Evolutionary conservation across 2,888 invertebrate genomes (phyloP).

Genomic region (Acanthococcus lagerstroemiae): DNA sequence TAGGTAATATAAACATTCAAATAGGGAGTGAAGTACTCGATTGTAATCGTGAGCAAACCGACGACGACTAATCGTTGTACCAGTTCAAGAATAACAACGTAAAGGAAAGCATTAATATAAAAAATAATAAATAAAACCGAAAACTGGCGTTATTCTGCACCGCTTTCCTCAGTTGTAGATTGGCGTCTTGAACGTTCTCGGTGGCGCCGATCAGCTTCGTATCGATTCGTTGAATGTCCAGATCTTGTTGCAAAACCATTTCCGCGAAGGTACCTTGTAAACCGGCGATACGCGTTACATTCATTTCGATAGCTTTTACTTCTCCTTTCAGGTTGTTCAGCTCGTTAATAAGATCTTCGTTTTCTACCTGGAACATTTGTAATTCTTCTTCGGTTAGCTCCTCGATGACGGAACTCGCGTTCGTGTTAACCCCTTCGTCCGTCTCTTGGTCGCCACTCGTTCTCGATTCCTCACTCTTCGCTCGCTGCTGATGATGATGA

Average conservation of each 20-base stretch:
- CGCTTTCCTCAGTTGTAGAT: constrained; percentile 92
- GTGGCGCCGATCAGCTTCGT: constrained; percentile 82
- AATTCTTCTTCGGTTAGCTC: constrained; percentile 74
- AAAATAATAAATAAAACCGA: constrained; percentile 88
- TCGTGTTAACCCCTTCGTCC: constrained; percentile 13
- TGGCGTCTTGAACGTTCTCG: constrained; percentile 91
- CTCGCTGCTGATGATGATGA: too few species aligned
- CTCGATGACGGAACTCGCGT: constrained; percentile 40
- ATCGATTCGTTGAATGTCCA: constrained; percentile 81
- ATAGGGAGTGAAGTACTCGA: neutral
- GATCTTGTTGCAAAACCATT: constrained; percentile 87
- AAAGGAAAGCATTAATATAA: constrained; percentile 90
- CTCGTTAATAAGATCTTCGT: constrained; percentile 74
- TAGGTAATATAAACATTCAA: too few species aligned
- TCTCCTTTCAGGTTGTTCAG: constrained; percentile 82
- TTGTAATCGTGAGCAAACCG: neutral
- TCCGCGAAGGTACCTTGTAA: constrained; percentile 93
- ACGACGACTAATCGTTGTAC: constrained; percentile 70
- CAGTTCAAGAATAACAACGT: constrained; percentile 93
- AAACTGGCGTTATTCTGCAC: constrained; percentile 94
- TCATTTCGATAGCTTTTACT: constrained; percentile 70
- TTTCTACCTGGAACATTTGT: constrained; percentile 88
- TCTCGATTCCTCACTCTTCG: constrained; percentile 5
- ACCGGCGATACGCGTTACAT: constrained; percentile 90
- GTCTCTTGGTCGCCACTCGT: neutral